Conservation (phyloP, 2,797 vertebrate genomes). For the Poecilia velifera region DNA sequence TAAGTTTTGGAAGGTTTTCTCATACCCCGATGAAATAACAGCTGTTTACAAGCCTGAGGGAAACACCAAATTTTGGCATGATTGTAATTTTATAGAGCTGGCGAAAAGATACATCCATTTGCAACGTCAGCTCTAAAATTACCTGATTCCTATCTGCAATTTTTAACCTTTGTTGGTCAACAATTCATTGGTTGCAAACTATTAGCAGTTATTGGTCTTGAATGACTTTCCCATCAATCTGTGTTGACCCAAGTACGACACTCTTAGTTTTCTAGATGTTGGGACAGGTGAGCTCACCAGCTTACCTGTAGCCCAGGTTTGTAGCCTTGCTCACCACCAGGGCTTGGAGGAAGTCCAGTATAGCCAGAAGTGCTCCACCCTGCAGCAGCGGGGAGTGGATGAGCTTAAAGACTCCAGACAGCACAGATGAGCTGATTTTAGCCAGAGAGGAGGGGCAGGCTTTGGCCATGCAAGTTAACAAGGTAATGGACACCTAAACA, state of each 20-base stretch:
- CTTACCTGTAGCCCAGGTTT: conserved; percentile 76
- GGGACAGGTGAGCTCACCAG: not conserved
- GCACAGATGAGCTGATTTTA: conserved; percentile 82
- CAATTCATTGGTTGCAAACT: conserved; percentile 6
- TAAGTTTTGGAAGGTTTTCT: conserved; percentile 28
- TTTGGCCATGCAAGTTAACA: conserved; percentile 86
- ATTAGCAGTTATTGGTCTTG: not conserved
- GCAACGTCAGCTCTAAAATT: conserved; percentile 1
- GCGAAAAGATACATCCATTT: not conserved
- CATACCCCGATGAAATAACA: conserved; percentile 19
- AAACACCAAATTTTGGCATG: not conserved
- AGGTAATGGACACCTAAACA: conserved; percentile 81
- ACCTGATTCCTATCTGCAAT: conserved; percentile 20
- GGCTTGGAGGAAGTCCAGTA: conserved; percentile 86
- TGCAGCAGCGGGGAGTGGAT: conserved; percentile 91
- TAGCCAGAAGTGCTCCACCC: conserved; percentile 83
- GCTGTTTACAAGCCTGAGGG: conserved; percentile 28
- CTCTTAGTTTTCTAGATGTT: not conserved
- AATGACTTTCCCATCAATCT: conserved; percentile 19
- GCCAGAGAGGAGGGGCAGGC: conserved; percentile 85
- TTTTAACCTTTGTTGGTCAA: conserved; percentile 4
- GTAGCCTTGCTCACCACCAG: conserved; percentile 82
- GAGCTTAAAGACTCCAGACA: conserved; percentile 84
- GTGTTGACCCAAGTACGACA: not conserved
- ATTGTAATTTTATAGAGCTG: conserved; percentile 8